Evolutionary conservation across 2,113 vertebrate species (phyloP).

Genomic region (Progne subis): DNA sequence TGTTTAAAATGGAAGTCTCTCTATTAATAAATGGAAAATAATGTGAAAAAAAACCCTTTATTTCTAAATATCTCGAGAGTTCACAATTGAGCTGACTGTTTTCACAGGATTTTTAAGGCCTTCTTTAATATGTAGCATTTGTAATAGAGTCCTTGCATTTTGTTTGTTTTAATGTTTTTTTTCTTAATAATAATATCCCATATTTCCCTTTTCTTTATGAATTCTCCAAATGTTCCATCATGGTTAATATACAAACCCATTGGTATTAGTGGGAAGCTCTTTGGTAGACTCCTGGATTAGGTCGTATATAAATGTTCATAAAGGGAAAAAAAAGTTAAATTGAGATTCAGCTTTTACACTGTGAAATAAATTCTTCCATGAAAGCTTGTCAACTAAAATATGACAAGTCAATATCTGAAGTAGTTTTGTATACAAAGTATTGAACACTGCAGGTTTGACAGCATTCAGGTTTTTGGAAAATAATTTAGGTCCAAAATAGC

Average conservation of each 20-base stretch:
- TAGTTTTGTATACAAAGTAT: background rate
- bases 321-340: background rate
- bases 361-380: background rate
- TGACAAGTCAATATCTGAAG: background rate
- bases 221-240: background rate
- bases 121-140: background rate
- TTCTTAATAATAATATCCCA: background rate
- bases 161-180: conserved; percentile 22
- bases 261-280: background rate
- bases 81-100: background rate
- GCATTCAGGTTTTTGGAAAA: background rate
- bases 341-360: background rate
- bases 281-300: background rate
- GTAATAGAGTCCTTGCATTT: background rate
- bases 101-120: background rate
- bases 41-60: background rate
- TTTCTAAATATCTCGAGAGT: background rate
- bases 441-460: background rate
- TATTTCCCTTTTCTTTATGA: background rate
- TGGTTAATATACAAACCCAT: background rate
- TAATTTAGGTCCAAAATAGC: background rate
- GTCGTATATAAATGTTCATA: background rate
- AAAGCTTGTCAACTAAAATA: background rate
- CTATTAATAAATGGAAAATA: background rate
- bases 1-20: background rate